phyloP scores from a whole-genome alignment of 2,888 invertebrate genomes.

The Thereva nobilitata region DNA sequence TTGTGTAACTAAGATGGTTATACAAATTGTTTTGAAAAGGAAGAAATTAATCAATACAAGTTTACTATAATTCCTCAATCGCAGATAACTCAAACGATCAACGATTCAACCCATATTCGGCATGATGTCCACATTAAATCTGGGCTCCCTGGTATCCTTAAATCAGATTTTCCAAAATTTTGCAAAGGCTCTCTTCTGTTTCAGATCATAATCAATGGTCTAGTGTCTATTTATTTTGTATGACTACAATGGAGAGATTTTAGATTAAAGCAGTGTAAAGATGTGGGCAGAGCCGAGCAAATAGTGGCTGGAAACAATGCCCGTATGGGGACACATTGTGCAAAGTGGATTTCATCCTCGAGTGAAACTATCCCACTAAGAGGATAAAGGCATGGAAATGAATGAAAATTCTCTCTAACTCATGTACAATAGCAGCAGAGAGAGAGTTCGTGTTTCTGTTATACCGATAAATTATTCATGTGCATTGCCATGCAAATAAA shows the following conservation, averaged over 20 bases:
- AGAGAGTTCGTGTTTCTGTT: not conserved
- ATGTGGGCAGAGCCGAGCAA: not conserved
- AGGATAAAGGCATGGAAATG: slow-evolving; percentile 7
- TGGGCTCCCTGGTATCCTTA: no score
- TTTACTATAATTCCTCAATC: no score
- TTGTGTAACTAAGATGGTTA: no score
- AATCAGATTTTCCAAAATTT: no score
- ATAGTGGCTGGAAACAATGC: not conserved
- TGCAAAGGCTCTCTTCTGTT: no score
- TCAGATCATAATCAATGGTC: no score
- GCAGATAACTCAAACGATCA: no score
- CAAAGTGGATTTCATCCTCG: slow-evolving; percentile 1
- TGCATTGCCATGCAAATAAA: slow-evolving; percentile 16
- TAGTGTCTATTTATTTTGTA: no score
- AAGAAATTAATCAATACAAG: no score
- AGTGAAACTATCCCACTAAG: not conserved
- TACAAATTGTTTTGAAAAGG: no score
- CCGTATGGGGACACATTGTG: not conserved
- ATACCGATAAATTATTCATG: slow-evolving; percentile 26
- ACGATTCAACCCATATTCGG: no score
- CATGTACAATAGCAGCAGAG: not conserved
- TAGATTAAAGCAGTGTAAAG: not conserved
- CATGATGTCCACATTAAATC: no score
- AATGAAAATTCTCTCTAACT: not conserved
- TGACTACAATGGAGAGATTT: not conserved